Evolutionary conservation across 2,888 invertebrate species (phyloP), one percentile per base, ranked within the genome.

Genomic region (Hesperia comma): DNA sequence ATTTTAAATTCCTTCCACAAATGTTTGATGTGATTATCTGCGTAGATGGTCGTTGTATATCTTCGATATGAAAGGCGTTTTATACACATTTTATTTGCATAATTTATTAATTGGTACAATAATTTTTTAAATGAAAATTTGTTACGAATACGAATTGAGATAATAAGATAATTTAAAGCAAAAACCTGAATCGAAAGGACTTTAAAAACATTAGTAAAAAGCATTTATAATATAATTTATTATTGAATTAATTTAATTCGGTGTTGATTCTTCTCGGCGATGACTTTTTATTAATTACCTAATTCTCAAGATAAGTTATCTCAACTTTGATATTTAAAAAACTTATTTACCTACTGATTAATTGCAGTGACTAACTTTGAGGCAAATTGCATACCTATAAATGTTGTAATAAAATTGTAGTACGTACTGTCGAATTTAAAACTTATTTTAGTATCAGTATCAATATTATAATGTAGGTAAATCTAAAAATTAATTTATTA

Each of bases 21-120:
- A 66, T 66, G 60, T 33, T 66, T 66, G 66, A 66, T 66, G 60
- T 60, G 54, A 66, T 66, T 60, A 66, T 66, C 60, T 60, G 60
- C 54, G 32, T 17, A 41, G 58, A 41, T 58, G 41, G 46, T 12
- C 8, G 19, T 15, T 53, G 37, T 53, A 14, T 21, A 51, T 32
- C 40, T 64, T 64, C 33, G 46, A 49, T 40, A 40, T 19, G 26
- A 21, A 56, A 56, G 46, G 7, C 15, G 40, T 56, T 56, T 49
- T 49, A 49, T 37, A 56, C 19, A 8, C n/a, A 49, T 21, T 37
- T 26, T 19, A 19, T 49, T 46, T 56, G 49, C 37, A 61, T 51
- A 53, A 26, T 61, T 49, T 49, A 49, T 49, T 49, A 49, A 49
- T 49, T 49, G 21, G 19, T 49, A 49, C 49, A 49, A 19, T 21